Conservation (phyloP, 2,113 vertebrate genomes). For the Channa maculata region DNA sequence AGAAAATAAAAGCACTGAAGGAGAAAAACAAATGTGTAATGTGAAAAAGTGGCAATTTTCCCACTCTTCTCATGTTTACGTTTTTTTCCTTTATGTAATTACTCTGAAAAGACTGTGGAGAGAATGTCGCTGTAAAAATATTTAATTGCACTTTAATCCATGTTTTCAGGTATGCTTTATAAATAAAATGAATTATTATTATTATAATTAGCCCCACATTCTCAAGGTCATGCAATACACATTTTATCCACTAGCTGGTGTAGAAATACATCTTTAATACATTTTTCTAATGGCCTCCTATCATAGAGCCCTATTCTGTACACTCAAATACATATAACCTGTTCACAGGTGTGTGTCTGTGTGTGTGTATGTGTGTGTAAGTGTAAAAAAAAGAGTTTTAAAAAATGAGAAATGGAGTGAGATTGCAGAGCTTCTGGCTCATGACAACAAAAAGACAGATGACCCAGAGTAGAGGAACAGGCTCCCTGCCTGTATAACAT, state of each 20-base stretch:
- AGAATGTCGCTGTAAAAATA: constrained; percentile 26
- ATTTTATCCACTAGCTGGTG: constrained; percentile 55
- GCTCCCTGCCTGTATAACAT: constrained; percentile 71
- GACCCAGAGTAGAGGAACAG: constrained; percentile 69
- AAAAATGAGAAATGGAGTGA: constrained; percentile 49
- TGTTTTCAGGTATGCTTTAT: constrained; percentile 19
- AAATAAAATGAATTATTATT: too few relatives aligned
- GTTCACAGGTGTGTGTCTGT: constrained; percentile 15
- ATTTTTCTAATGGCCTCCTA: constrained; percentile 41
- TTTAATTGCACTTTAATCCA: constrained; percentile 36
- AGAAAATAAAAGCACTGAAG: background rate
- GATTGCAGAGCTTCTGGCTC: constrained; percentile 47
- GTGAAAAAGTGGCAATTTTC: background rate
- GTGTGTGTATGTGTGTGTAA: background rate
- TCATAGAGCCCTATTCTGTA: constrained; percentile 12
- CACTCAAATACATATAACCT: constrained; percentile 24
- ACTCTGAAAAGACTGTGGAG: constrained; percentile 13
- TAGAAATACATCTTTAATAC: constrained; percentile 28
- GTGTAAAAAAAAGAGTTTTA: constrained; percentile 20
- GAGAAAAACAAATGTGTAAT: constrained; percentile 1
- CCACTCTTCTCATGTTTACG: constrained; percentile 9
- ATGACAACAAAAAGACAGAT: constrained; percentile 76
- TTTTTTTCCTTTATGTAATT: constrained; percentile 34
- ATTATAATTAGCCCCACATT: constrained; percentile 15
- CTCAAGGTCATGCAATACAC: constrained; percentile 31